Evolutionary conservation across 53 echinoderm and acorn worm species (phyloP).

Genomic region (Echinometra lucunter): DNA sequence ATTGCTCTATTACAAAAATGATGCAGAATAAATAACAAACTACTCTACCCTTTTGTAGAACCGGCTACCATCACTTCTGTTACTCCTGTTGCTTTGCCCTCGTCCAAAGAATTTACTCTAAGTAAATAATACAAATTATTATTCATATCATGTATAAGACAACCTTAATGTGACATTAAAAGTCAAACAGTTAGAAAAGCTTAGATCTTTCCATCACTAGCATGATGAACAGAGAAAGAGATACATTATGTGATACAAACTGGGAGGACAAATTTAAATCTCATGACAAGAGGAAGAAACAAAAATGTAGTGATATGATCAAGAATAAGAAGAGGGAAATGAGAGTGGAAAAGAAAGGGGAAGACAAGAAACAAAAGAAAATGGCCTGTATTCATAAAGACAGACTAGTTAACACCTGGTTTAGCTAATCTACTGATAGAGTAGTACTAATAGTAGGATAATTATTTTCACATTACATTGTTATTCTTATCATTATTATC

Average conservation of each 20-base stretch:
- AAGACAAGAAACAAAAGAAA: background rate
- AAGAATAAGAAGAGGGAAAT: background rate
- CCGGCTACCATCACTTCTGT: background rate
- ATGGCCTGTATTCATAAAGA: background rate
- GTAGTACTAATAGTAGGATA: too few species aligned
- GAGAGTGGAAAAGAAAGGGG: background rate
- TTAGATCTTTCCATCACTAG: background rate
- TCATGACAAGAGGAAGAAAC: background rate
- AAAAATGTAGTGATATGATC: background rate
- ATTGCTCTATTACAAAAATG: background rate
- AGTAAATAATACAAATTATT: background rate
- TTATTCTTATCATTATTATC: too few species aligned
- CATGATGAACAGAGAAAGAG: background rate
- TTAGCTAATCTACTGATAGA: too few species aligned
- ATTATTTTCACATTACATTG: too few species aligned
- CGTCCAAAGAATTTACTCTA: background rate
- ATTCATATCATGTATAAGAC: background rate
- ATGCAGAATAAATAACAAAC: background rate
- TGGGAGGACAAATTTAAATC: background rate
- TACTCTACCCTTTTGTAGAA: constrained; percentile 27
- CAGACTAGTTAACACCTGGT: too few species aligned
- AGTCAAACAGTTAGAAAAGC: background rate
- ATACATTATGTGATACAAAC: background rate
- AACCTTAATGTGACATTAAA: background rate
- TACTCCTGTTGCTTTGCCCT: background rate